Evolutionary conservation across 1,140 invertebrate species (phyloP).

Genomic region (Saxidomus purpurata): DNA sequence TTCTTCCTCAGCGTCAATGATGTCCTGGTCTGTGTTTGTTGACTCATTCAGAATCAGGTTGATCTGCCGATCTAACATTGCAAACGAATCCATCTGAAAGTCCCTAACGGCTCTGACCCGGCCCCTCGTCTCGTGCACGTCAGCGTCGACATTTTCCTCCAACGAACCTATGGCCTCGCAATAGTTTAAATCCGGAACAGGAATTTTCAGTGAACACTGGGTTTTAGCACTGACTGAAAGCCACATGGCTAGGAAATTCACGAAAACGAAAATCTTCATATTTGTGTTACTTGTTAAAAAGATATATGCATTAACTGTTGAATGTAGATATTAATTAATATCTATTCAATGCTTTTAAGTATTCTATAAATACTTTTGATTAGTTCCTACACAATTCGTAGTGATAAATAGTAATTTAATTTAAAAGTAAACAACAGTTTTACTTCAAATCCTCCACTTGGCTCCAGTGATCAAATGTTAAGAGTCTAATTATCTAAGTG

Average conservation of each 20-base stretch:
- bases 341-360: no score
- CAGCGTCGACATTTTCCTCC: constrained; percentile 37
- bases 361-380: no score
- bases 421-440: neutral
- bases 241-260: neutral
- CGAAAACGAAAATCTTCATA: neutral
- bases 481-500: neutral
- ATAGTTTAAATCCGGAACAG: constrained; percentile 32
- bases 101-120: constrained; percentile 16
- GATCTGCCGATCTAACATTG: constrained; percentile 38
- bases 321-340: neutral
- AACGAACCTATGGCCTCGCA: constrained; percentile 50
- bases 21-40: neutral
- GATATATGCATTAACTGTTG: neutral
- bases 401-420: no score
- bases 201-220: constrained; percentile 40
- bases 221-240: neutral
- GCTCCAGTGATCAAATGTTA: neutral
- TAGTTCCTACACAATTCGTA: no score
- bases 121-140: constrained; percentile 52
- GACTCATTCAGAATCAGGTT: neutral
- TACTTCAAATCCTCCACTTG: neutral
- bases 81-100: constrained; percentile 17
- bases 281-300: neutral
- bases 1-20: constrained; percentile 42